Conservation (phyloP, 2,113 vertebrate species). For the Podilymbus podiceps region DNA sequence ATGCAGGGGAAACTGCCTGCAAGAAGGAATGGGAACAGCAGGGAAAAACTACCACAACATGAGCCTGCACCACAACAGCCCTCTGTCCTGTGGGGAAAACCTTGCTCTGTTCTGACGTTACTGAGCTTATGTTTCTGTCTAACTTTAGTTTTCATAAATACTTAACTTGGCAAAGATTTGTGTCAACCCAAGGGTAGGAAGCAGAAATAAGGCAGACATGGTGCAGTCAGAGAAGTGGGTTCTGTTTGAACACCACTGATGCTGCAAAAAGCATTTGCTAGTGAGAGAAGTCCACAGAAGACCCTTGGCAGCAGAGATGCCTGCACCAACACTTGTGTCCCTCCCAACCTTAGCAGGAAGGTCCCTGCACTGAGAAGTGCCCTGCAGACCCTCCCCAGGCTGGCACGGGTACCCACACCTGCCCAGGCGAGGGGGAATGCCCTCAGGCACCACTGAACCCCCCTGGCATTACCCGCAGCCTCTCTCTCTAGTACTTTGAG, state of each 20-base stretch:
- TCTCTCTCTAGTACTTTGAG: background rate
- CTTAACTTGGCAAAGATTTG: background rate
- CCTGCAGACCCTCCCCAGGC: background rate
- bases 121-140: background rate
- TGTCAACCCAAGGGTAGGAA: background rate
- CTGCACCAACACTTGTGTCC: background rate
- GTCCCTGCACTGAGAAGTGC: background rate
- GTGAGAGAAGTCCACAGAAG: background rate
- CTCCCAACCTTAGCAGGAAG: background rate
- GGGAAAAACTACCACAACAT: background rate
- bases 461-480: background rate
- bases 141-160: background rate
- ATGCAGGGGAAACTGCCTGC: background rate
- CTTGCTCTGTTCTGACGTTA: background rate
- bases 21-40: background rate
- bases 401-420: fast-evolving
- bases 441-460: background rate
- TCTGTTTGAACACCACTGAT: background rate
- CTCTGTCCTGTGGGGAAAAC: background rate
- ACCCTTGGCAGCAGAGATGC: background rate
- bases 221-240: background rate
- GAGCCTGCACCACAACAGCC: background rate
- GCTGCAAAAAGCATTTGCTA: background rate
- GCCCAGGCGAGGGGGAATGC: background rate
- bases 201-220: background rate